Conservation (phyloP, 2,797 vertebrate genomes). For the Spinus olivaceus region DNA sequence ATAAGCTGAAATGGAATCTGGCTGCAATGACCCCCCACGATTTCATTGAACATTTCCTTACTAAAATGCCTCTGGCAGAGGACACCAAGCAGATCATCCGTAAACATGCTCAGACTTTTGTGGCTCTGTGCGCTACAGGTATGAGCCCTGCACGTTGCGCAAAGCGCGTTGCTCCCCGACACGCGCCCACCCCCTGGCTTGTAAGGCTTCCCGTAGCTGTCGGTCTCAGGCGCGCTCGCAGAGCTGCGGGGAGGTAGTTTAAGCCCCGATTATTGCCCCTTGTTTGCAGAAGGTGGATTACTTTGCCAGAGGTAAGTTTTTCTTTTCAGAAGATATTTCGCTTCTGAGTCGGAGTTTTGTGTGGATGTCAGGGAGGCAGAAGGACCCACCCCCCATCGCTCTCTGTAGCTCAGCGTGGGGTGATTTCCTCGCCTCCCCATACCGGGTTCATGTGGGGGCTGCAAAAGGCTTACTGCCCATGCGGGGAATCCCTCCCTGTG, state of each 20-base stretch:
- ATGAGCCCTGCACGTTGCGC: conserved; percentile 69
- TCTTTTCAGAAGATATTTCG: not conserved
- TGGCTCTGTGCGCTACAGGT: conserved; percentile 98
- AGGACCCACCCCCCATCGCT: not conserved
- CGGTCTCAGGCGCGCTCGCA: not conserved
- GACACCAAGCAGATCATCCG: conserved; percentile 94
- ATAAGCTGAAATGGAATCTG: conserved; percentile 98
- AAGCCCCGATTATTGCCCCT: conserved; percentile 43
- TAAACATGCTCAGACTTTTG: conserved; percentile 97
- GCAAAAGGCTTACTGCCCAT: not conserved
- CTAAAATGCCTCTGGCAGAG: conserved; percentile 90
- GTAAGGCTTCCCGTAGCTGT: conserved; percentile 24
- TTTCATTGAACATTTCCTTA: conserved; percentile 98
- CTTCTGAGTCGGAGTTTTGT: not conserved
- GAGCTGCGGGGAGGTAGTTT: conserved; percentile 42
- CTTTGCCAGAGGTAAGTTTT: conserved; percentile 67
- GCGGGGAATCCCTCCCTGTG: not conserved
- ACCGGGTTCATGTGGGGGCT: not conserved
- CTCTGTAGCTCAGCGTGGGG: not conserved
- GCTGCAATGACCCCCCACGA: conserved; percentile 95
- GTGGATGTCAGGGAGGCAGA: not conserved
- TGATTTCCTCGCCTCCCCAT: not conserved
- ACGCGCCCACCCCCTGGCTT: not conserved
- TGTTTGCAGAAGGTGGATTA: conserved; percentile 69
- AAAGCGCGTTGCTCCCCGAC: conserved; percentile 52